Base-by-base conservation (phyloP, 2,888 invertebrate genomes). In the Seira musarum region DNA sequence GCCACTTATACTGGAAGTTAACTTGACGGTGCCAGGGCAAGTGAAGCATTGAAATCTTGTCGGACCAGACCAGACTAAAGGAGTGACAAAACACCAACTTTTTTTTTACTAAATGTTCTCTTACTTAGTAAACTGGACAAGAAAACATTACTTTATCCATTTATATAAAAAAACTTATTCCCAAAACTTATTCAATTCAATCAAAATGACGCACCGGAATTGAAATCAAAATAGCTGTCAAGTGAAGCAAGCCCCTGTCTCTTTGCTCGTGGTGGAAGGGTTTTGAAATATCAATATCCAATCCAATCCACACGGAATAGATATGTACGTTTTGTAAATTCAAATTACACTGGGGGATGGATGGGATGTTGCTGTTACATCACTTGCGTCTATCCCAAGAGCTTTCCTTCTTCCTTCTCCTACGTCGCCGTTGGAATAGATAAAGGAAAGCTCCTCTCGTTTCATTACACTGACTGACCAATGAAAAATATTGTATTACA, bases 1-100 rank as follows among this genome's bases (percentile, higher is more conserved):
- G n/a, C n/a, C n/a, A n/a, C n/a, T n/a, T n/a, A n/a, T n/a, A n/a
- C n/a, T n/a, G n/a, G n/a, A 70, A 77, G 70, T 70, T 70, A 68
- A 75, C 69, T 77, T 77, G 77, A 70, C 70, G 30, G 3, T 30
- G 30, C 30, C 30, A 30, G 30, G 30, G 40, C 65, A 69, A 77
- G 64, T 77, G n/a, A 77, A 77, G 64, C 77, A 65, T 53, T 22
- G 77, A 77, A 77, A 77, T 77, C 77, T 77, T 77, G 77, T 69
- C 65, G 65, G 70, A 53, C 70, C 77, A 77, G 77, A 40, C 77
- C 49, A 63, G 65, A 8, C 30, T 30, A 75, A 64, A 76, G 17
- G 1, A 5, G 19, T 25, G 25, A 61, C 46, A 68, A n/a, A n/a
- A n/a, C n/a, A n/a, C 8, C 30, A 30, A 30, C 30, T 30, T 30